phyloP scores from a whole-genome alignment of 2,888 invertebrate species.

The Pemphredon lugubris region DNA sequence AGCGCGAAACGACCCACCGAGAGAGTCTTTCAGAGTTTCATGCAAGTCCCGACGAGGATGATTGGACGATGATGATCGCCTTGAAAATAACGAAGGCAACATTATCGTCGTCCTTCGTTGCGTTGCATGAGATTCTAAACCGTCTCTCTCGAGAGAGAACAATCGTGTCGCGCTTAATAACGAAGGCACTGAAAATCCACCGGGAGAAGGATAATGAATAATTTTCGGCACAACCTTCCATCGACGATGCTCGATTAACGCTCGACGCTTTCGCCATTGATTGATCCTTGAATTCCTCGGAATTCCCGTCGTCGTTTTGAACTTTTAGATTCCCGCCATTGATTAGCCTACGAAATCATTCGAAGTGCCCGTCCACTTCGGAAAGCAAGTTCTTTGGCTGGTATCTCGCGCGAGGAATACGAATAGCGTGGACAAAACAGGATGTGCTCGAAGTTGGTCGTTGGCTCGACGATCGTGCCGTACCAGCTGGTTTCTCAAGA shows the following conservation, averaged over 20 bases:
- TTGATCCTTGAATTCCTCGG: too few species aligned
- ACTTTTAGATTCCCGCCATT: too few species aligned
- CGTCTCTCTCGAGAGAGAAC: neutral
- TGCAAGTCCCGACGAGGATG: neutral
- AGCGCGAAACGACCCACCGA: too few species aligned
- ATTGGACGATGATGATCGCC: too few species aligned
- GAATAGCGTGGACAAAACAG: neutral
- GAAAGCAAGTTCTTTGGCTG: conserved; percentile 44
- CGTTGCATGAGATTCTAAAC: conserved; percentile 17
- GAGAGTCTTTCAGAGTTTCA: neutral
- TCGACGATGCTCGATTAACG: conserved; percentile 16
- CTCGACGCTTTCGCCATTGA: too few species aligned
- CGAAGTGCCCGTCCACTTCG: conserved; percentile 20
- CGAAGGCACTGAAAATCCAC: too few species aligned
- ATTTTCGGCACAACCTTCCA: conserved; percentile 33
- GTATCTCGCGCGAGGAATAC: conserved; percentile 25
- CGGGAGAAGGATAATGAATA: conserved; percentile 25
- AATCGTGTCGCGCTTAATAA: too few species aligned
- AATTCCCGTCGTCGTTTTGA: too few species aligned
- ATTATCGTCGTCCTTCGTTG: neutral
- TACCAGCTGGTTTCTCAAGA: too few species aligned
- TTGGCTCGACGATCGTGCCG: too few species aligned
- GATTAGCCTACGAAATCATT: too few species aligned
- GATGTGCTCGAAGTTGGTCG: conserved; percentile 13
- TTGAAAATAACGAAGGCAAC: neutral